Conservation (phyloP, 2,797 vertebrate genomes). For the Stomatorhinus walkeri region DNA sequence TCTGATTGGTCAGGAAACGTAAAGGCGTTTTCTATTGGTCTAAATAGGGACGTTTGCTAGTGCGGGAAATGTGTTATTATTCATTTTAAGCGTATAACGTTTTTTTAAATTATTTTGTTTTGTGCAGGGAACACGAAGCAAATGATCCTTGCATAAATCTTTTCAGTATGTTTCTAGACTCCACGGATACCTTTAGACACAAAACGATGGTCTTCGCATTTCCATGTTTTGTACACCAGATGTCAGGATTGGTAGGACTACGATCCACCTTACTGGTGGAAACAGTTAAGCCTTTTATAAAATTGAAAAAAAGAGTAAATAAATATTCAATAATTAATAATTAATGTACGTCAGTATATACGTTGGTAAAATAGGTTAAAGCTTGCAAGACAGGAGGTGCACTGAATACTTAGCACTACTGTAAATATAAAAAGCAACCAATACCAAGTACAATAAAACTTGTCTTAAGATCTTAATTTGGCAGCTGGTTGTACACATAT, state of each 20-base stretch:
- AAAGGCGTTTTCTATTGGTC: neutral
- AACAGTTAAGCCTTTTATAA: neutral
- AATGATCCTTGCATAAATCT: neutral
- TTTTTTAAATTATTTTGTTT: neutral
- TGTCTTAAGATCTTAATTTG: neutral
- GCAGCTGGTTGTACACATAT: neutral
- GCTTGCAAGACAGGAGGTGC: neutral
- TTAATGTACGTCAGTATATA: neutral
- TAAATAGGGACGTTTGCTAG: neutral
- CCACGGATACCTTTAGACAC: neutral
- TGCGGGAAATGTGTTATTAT: neutral
- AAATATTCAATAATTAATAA: neutral
- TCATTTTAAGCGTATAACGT: neutral
- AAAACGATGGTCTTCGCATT: neutral
- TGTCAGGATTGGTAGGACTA: neutral
- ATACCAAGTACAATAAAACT: neutral
- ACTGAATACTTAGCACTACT: neutral
- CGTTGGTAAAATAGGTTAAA: neutral
- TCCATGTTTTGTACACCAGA: neutral
- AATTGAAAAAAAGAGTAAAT: neutral
- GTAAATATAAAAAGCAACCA: neutral
- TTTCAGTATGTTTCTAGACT: neutral
- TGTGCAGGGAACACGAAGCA: neutral
- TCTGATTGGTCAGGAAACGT: conserved; percentile 8
- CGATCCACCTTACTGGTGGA: neutral